Base-by-base conservation (phyloP, 2,797 vertebrate species). In the Rhabdophis nuchalis region DNA sequence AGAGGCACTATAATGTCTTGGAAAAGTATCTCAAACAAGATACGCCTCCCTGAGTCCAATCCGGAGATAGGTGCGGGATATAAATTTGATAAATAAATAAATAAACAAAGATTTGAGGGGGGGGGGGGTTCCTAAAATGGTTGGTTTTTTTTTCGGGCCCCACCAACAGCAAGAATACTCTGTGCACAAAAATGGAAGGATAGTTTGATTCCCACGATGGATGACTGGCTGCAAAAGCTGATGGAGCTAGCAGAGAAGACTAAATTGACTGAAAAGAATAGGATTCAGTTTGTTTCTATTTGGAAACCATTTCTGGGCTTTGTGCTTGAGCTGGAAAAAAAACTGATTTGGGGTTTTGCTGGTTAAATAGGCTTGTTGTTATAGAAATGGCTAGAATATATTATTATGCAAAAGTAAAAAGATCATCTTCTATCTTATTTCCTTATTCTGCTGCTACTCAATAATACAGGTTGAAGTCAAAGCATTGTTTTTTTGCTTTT, bases 381-480 rank as follows among this genome's bases (percentile, higher is more conserved):
- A 6, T 16, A 32, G 61, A 68, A n/a, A 32, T 1, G 61, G 13
- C 29, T 68, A n/a, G 61, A 12, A 0, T 7, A 6, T n/a, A 32
- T 16, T 16, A 16, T 32, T 68, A 32, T 5, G 13, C 61, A 68
- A 32, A 68, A 14, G 4, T 14, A 14, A 64, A 64, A 14, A 68
- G 29, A n/a, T n/a, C 1, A 6, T 5, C 12, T 32, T n/a, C 1
- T n/a, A 1, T 32, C 0, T 32, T 5, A 64, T 6, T 14, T 14
- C 1, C 5, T 68, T 68, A 7, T 68, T 68, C 12, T 68, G 5
- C 61, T 68, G 61, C 61, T 16, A 60, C 61, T 12, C 29, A 68
- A 16, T 6, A 68, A 68, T n/a, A n/a, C 29, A 14, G 13, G 27
- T 27, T 3, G 29, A 32, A 64, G 13, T 16, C 29, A 1, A 64